Evolutionary conservation across 30 jellyfish, hydroid and myxozoan genomes (phyloP).

Genomic region (Turritopsis rubra): DNA sequence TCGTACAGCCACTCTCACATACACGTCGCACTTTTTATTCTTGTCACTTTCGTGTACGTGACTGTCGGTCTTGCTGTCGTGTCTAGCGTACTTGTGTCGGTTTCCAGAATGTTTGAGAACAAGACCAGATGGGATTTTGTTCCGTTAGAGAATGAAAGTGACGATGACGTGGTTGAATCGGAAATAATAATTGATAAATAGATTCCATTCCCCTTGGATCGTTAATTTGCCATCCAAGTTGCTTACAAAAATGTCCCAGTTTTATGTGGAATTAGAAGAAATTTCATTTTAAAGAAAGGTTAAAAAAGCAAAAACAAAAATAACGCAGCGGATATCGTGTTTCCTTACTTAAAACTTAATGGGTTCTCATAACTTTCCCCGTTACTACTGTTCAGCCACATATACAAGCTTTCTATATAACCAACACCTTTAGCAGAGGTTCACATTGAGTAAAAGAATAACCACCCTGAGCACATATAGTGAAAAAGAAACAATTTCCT

Average conservation of each 20-base stretch:
- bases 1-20: slow-evolving; percentile 35
- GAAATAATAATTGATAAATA: slow-evolving; percentile 10
- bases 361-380: too few relatives aligned
- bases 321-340: background rate
- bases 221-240: background rate
- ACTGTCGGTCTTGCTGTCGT: slow-evolving; percentile 91
- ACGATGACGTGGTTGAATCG: slow-evolving; percentile 47
- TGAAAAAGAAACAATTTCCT: too few relatives aligned
- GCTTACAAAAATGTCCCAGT: background rate
- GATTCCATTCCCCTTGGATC: too few relatives aligned
- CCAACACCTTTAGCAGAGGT: too few relatives aligned
- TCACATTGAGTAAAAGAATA: too few relatives aligned
- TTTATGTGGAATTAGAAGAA: background rate
- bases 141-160: slow-evolving; percentile 61
- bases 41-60: slow-evolving; percentile 72
- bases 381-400: too few relatives aligned
- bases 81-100: slow-evolving; percentile 76
- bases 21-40: slow-evolving; percentile 76
- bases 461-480: too few relatives aligned
- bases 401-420: too few relatives aligned
- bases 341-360: background rate
- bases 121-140: slow-evolving; percentile 90
- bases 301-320: background rate
- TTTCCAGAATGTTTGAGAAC: slow-evolving; percentile 71
- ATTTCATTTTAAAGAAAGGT: background rate